A percentile compares a stretch with the other conserved stretches of the same genome.
Evolutionary conservation across 2,113 vertebrate species (phyloP).

Genomic region (Austrofundulus limnaeus): DNA sequence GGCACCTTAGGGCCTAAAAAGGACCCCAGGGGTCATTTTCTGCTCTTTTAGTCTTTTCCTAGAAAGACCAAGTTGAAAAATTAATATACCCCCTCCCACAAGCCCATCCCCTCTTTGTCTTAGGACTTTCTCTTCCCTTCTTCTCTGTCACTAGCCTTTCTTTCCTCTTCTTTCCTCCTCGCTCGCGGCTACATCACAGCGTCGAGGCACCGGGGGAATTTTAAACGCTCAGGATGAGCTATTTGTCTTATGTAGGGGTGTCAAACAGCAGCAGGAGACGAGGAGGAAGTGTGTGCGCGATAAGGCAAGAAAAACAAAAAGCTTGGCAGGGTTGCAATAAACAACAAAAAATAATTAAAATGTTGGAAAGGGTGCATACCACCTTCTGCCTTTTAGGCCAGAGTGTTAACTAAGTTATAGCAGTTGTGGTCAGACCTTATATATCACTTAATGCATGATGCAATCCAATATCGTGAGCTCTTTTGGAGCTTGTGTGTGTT

Average conservation of each 20-base stretch:
- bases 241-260: slow-evolving; percentile 85
- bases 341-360: slow-evolving; percentile 76
- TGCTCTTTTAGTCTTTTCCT: slow-evolving; percentile 82
- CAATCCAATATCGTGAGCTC: no score
- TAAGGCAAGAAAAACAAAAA: slow-evolving; percentile 81
- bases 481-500: no score
- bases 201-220: slow-evolving; percentile 87
- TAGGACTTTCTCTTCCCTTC: slow-evolving; percentile 1
- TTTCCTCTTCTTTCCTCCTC: slow-evolving; percentile 15
- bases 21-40: slow-evolving; percentile 87
- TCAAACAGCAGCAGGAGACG: slow-evolving; percentile 33
- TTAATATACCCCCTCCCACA: slow-evolving; percentile 70
- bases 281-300: slow-evolving; percentile 8
- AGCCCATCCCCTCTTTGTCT: slow-evolving; percentile 60
- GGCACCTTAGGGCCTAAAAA: slow-evolving; percentile 88
- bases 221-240: slow-evolving; percentile 90
- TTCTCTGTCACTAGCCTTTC: slow-evolving; percentile 59
- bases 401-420: no score
- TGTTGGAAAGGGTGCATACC: no score
- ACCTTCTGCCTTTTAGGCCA: no score
- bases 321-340: slow-evolving; percentile 88
- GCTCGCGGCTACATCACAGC: slow-evolving; percentile 81
- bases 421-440: no score
- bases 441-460: no score
- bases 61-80: slow-evolving; percentile 85